A percentile compares a stretch with the other conserved stretches of the same genome.
Conservation (phyloP, 2,888 invertebrate species). For the Coleophora deauratella region DNA sequence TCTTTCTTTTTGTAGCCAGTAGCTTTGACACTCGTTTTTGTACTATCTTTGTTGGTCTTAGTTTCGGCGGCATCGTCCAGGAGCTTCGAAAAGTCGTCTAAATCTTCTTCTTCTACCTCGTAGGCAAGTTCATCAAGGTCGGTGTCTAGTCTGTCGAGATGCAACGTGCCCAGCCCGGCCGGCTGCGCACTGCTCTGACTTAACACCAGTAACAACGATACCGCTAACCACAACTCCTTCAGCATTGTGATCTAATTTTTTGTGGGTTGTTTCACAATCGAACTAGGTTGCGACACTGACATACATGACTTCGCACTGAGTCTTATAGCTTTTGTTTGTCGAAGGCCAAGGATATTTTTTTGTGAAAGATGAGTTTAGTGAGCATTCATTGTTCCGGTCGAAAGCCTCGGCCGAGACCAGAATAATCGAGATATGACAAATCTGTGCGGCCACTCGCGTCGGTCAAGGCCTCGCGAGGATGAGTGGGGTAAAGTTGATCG, state of each 20-base stretch:
- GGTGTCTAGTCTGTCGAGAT: slow-evolving; percentile 46
- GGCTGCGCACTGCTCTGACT: slow-evolving; percentile 41
- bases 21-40: slow-evolving; percentile 26
- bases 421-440: slow-evolving; percentile 28
- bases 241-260: slow-evolving; percentile 40
- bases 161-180: slow-evolving; percentile 31
- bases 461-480: slow-evolving; percentile 36
- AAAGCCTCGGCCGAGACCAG: slow-evolving; percentile 19
- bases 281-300: slow-evolving; percentile 71
- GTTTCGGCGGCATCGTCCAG: slow-evolving; percentile 25
- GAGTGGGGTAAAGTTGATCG: background rate
- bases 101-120: slow-evolving; percentile 46
- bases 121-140: slow-evolving; percentile 45
- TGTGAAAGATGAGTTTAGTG: slow-evolving; percentile 34
- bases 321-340: slow-evolving; percentile 55
- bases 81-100: slow-evolving; percentile 41
- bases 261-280: slow-evolving; percentile 47
- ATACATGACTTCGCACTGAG: slow-evolving; percentile 50
- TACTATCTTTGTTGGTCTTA: slow-evolving; percentile 14
- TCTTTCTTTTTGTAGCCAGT: slow-evolving; percentile 46
- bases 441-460: slow-evolving; percentile 46
- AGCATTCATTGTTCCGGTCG: slow-evolving; percentile 38
- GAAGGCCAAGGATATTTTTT: slow-evolving; percentile 55
- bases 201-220: slow-evolving; percentile 39
- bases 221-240: slow-evolving; percentile 40